Evolutionary conservation across 1,140 invertebrate species (phyloP).

Genomic region (Scaptomyza montana): DNA sequence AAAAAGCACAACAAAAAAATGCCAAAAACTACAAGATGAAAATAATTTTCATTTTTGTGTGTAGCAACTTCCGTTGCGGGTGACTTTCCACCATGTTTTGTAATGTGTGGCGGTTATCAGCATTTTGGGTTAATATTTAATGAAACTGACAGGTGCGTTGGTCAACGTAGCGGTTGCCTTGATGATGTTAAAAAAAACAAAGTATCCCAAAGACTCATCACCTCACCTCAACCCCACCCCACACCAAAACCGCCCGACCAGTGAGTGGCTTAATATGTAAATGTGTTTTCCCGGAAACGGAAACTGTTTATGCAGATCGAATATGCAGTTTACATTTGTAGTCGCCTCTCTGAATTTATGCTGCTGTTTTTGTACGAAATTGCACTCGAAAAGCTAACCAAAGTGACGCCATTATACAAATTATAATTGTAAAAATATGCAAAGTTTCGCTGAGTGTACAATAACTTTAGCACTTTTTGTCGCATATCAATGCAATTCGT

Average conservation of each 20-base stretch:
- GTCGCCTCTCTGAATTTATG: conserved; percentile 48
- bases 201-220: background rate
- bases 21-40: conserved; percentile 40
- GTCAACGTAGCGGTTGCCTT: conserved; percentile 50
- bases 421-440: conserved; percentile 76
- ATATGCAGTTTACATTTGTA: conserved; percentile 60
- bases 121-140: conserved; percentile 81
- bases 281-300: conserved; percentile 57
- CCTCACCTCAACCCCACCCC: background rate
- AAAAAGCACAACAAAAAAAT: conserved; percentile 8
- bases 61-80: conserved; percentile 38
- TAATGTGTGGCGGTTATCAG: conserved; percentile 73
- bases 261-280: conserved; percentile 52
- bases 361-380: conserved; percentile 52
- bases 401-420: conserved; percentile 51
- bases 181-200: conserved; percentile 48
- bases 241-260: background rate
- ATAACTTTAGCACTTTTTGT: conserved; percentile 60
- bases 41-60: conserved; percentile 57
- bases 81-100: conserved; percentile 35
- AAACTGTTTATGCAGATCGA: conserved; percentile 79
- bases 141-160: conserved; percentile 62
- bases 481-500: conserved; percentile 49
- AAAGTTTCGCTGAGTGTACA: conserved; percentile 22
- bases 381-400: conserved; percentile 35